phyloP scores from a whole-genome alignment of 2,797 vertebrate species.

The Pipistrellus kuhlii region DNA sequence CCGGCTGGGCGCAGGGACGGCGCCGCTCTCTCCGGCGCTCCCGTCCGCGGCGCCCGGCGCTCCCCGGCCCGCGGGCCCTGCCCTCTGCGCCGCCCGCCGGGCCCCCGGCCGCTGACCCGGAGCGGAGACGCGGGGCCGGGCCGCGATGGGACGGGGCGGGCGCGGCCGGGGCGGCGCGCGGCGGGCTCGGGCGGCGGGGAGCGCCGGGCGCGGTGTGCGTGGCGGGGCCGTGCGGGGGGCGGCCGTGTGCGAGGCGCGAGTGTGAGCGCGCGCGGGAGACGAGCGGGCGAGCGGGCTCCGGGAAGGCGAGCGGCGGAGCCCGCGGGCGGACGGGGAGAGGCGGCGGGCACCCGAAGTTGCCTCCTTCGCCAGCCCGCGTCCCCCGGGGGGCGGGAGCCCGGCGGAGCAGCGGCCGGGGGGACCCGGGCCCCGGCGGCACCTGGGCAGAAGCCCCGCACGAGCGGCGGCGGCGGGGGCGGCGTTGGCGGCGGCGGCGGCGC shows the following conservation, averaged over 20 bases:
- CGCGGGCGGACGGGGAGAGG: constrained; percentile 73
- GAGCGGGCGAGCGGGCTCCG: constrained; percentile 70
- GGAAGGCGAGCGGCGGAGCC: constrained; percentile 76
- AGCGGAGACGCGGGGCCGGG: constrained; percentile 1
- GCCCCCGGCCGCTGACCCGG: constrained; percentile 66
- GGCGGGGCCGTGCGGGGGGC: constrained; percentile 80
- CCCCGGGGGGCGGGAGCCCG: constrained; percentile 42
- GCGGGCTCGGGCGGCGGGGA: constrained; percentile 61
- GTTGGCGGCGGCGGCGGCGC: constrained; percentile 73
- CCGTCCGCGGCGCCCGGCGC: neutral
- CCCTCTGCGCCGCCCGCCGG: constrained; percentile 40
- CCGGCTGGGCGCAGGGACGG: neutral
- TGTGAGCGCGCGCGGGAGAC: constrained; percentile 81
- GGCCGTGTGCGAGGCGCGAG: constrained; percentile 77
- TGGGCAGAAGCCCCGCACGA: constrained; percentile 79
- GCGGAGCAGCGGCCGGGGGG: constrained; percentile 30
- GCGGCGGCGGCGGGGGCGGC: constrained; percentile 76
- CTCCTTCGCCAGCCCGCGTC: constrained; percentile 57
- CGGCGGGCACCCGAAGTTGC: constrained; percentile 71
- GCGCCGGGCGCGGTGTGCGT: constrained; percentile 72
- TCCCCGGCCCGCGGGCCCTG: neutral
- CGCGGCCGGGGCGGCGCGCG: constrained; percentile 55
- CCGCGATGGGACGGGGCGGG: constrained; percentile 73
- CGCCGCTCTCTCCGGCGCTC: neutral
- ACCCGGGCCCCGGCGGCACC: constrained; percentile 70